A percentile compares a stretch with the other conserved stretches of the same genome.
These are phyloP conservation scores for Brenthis daphne DNA, from an alignment of 2,888 invertebrate species.

Conservation along the genomic window DNA sequence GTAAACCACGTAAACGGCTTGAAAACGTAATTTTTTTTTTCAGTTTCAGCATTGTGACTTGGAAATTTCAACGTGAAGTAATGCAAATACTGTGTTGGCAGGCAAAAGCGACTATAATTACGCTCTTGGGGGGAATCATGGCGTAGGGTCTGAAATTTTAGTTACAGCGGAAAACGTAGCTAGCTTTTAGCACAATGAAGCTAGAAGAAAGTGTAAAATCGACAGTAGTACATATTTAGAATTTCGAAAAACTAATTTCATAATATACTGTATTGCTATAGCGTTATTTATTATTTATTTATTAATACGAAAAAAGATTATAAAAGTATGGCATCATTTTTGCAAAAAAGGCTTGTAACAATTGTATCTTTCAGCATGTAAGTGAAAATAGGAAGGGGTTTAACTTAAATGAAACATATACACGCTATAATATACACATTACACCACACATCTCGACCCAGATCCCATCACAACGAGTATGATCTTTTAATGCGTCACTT, in stretches of 20 bases:
- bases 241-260: not conserved
- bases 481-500: constrained; percentile 66
- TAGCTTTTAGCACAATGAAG: constrained; percentile 19
- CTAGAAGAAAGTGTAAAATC: constrained; percentile 8
- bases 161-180: constrained; percentile 26
- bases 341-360: no score
- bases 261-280: no score
- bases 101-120: constrained; percentile 60
- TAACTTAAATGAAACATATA: constrained; percentile 24
- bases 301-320: no score
- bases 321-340: no score
- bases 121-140: constrained; percentile 58
- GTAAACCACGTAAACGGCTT: constrained; percentile 39
- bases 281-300: no score
- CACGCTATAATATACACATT: constrained; percentile 51
- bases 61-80: constrained; percentile 49
- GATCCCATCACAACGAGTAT: constrained; percentile 50
- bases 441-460: constrained; percentile 45
- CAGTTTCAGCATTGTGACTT: constrained; percentile 44
- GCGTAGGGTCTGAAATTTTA: constrained; percentile 40
- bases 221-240: not conserved
- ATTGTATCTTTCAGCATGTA: not conserved
- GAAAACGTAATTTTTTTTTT: constrained; percentile 42
- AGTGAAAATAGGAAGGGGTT: not conserved
- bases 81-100: constrained; percentile 62